Conservation (phyloP, 2,888 invertebrate species). For the Hydrotaea cyrtoneurina region DNA sequence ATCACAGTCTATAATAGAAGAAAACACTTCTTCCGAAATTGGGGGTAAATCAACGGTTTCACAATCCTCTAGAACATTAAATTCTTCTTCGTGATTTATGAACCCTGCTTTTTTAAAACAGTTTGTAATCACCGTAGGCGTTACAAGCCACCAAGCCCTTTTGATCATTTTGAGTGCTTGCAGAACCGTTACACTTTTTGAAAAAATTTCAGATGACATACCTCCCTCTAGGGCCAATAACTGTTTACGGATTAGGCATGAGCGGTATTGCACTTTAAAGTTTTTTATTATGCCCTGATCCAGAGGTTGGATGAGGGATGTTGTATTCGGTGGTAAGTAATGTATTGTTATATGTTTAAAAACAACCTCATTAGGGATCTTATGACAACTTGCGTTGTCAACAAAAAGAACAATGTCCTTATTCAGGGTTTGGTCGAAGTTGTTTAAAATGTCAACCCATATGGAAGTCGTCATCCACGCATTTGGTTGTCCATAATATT, state of each 20-base stretch:
- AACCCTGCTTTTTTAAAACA: slow-evolving; percentile 34
- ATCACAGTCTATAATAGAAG: slow-evolving; percentile 2
- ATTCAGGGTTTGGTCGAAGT: slow-evolving; percentile 41
- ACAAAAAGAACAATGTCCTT: slow-evolving; percentile 24
- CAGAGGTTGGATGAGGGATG: no score
- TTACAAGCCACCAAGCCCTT: slow-evolving; percentile 22
- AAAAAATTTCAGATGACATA: slow-evolving; percentile 25
- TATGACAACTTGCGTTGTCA: no score
- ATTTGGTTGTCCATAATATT: slow-evolving; percentile 44
- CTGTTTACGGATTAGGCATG: neutral
- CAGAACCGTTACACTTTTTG: slow-evolving; percentile 32
- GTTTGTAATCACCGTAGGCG: neutral
- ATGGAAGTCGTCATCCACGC: slow-evolving; percentile 47
- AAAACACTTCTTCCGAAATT: neutral
- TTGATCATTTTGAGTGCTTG: slow-evolving; percentile 33
- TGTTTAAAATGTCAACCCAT: slow-evolving; percentile 45
- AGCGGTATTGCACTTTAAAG: no score
- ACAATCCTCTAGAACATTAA: neutral
- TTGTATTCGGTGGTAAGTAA: slow-evolving; percentile 45
- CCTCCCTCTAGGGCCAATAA: neutral
- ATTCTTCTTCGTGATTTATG: slow-evolving; percentile 11
- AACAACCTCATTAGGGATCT: no score
- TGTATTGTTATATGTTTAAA: no score
- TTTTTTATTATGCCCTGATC: no score
- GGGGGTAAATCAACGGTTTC: no score